Evolutionary conservation across 2,113 vertebrate genomes (phyloP).

Genomic region (Mustela nigripes): DNA sequence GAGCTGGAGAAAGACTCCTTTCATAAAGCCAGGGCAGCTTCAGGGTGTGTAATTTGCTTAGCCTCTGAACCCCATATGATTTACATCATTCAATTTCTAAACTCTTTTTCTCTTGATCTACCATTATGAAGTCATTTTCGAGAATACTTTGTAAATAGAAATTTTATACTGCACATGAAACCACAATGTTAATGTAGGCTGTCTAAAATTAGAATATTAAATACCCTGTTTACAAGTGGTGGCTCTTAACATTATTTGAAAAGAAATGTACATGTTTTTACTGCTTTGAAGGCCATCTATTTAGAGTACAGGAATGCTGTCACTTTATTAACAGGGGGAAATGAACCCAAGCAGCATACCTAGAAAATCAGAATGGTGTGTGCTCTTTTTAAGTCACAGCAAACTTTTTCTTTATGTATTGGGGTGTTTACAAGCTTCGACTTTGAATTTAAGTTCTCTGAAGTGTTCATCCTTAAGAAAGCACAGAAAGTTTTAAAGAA

Average conservation of each 20-base stretch:
- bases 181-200: conserved; percentile 74
- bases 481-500: not conserved
- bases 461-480: conserved; percentile 59
- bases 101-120: conserved; percentile 86
- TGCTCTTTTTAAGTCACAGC: conserved; percentile 57
- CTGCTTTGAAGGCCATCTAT: conserved; percentile 76
- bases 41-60: conserved; percentile 93
- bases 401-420: conserved; percentile 66
- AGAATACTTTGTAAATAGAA: conserved; percentile 87
- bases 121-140: conserved; percentile 88
- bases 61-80: conserved; percentile 92
- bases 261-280: conserved; percentile 72
- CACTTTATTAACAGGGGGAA: conserved; percentile 72
- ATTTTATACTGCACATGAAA: conserved; percentile 82
- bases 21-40: conserved; percentile 91
- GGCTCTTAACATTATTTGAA: conserved; percentile 41
- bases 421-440: conserved; percentile 38
- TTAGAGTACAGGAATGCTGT: conserved; percentile 64
- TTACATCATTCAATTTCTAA: conserved; percentile 91
- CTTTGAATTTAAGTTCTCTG: conserved; percentile 72
- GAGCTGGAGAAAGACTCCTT: conserved; percentile 94
- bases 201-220: conserved; percentile 82
- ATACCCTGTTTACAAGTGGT: conserved; percentile 78
- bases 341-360: conserved; percentile 61
- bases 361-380: conserved; percentile 54